Percentiles rank a stretch among this genome's conserved stretches.
Conservation (phyloP, 2,888 invertebrate species). For the Charanyca ferruginea region DNA sequence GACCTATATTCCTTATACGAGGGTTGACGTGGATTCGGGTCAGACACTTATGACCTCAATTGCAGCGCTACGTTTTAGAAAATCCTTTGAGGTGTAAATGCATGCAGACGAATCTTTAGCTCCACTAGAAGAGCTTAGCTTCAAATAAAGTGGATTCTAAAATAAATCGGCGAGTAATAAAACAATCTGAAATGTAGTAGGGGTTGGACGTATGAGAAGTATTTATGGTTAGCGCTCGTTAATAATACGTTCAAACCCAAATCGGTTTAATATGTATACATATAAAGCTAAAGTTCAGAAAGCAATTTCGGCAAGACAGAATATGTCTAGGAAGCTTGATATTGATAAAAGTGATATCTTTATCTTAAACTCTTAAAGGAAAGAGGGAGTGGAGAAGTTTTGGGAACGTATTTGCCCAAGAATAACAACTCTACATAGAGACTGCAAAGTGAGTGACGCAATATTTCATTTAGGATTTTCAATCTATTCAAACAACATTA, state of each 20-base stretch:
- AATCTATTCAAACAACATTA: conserved; percentile 30
- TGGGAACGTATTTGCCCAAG: conserved; percentile 11
- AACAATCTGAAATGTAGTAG: conserved; percentile 28
- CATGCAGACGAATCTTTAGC: conserved; percentile 12
- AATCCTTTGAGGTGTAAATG: conserved; percentile 52
- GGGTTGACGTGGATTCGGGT: conserved; percentile 62
- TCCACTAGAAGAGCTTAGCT: conserved; percentile 13
- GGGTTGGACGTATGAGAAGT: background rate
- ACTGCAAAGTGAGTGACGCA: conserved; percentile 9
- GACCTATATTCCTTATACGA: conserved; percentile 72
- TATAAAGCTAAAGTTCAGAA: background rate
- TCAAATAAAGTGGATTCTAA: conserved; percentile 22
- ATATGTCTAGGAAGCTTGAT: background rate
- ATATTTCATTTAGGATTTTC: conserved; percentile 25
- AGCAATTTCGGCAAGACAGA: background rate
- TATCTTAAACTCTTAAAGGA: too few species aligned
- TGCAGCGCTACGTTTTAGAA: conserved; percentile 40
- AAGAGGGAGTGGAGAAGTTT: too few species aligned
- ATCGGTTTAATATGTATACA: background rate
- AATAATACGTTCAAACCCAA: conserved; percentile 22
- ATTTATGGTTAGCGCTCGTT: conserved; percentile 39
- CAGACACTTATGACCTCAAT: conserved; percentile 59
- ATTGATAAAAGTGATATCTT: conserved; percentile 16
- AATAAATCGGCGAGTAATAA: conserved; percentile 25
- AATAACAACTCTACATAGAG: conserved; percentile 21